Conservation (phyloP, 2,797 vertebrate genomes). For the Gobio occitaniae region DNA sequence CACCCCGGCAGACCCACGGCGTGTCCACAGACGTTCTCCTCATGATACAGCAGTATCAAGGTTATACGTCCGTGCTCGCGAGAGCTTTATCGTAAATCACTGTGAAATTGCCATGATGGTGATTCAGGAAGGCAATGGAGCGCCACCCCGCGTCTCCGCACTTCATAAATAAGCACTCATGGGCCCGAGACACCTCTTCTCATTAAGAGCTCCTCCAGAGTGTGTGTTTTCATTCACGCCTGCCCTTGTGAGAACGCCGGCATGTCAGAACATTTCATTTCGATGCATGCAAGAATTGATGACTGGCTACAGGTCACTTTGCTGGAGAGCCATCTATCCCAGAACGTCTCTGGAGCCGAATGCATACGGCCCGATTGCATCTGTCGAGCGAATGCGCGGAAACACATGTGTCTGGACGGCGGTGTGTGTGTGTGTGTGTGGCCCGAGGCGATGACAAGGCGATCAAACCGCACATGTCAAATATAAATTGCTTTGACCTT, state of each 20-base stretch:
- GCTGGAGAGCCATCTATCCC: conserved; percentile 46
- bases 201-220: conserved; percentile 48
- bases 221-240: conserved; percentile 52
- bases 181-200: conserved; percentile 50
- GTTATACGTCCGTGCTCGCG: conserved; percentile 72
- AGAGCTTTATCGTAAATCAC: conserved; percentile 77
- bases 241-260: conserved; percentile 15
- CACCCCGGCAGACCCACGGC: conserved; percentile 42
- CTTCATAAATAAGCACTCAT: conserved; percentile 74
- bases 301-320: conserved; percentile 49
- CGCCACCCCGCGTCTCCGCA: conserved; percentile 58
- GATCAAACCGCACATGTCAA: conserved; percentile 84
- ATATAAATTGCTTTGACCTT: conserved; percentile 89
- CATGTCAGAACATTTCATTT: conserved; percentile 54
- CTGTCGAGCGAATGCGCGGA: background rate
- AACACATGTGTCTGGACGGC: conserved; percentile 41
- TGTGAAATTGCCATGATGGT: conserved; percentile 76
- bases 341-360: conserved; percentile 16
- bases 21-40: conserved; percentile 76
- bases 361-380: conserved; percentile 12
- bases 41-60: conserved; percentile 61
- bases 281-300: conserved; percentile 40
- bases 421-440: conserved; percentile 30
- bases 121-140: conserved; percentile 71
- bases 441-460: conserved; percentile 82